phyloP scores from a whole-genome alignment of 2,888 invertebrate species.

The Icerya purchasi region DNA sequence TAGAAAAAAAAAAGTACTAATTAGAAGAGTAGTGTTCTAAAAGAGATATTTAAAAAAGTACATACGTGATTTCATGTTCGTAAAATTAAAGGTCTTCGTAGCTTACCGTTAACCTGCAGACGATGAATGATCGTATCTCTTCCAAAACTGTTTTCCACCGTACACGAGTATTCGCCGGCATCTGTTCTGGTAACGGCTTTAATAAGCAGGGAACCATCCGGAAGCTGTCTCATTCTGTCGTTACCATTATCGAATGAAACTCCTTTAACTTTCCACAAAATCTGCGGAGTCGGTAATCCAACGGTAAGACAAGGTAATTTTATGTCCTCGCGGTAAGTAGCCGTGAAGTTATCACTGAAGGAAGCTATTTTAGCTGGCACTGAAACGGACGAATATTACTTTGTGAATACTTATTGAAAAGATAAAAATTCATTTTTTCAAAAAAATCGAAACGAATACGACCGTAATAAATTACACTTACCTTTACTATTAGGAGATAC shows the following conservation, averaged over 20 bases:
- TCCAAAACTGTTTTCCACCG: constrained; percentile 78
- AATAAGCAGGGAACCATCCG: constrained; percentile 78
- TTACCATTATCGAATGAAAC: constrained; percentile 46
- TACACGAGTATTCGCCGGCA: constrained; percentile 84
- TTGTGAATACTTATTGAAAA: too few relatives aligned
- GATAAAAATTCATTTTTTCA: neutral
- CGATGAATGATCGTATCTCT: constrained; percentile 80
- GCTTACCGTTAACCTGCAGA: constrained; percentile 56
- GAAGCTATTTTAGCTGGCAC: constrained; percentile 88
- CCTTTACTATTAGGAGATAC: constrained; percentile 65
- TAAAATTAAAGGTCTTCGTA: too few relatives aligned
- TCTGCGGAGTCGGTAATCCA: constrained; percentile 72
- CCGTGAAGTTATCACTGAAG: constrained; percentile 80
- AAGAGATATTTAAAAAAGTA: neutral
- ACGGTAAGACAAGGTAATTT: constrained; percentile 79
- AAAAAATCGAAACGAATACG: neutral
- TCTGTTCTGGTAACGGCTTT: constrained; percentile 72
- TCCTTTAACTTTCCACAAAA: constrained; percentile 73
- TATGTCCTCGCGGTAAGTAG: constrained; percentile 77
- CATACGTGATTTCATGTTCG: too few relatives aligned
- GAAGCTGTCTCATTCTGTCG: constrained; percentile 60
- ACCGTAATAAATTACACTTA: too few relatives aligned
- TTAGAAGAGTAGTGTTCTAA: neutral
- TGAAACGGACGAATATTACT: too few relatives aligned
- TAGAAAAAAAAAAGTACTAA: neutral